Base-by-base conservation (phyloP, 2,113 vertebrate genomes). In the Silurus meridionalis region DNA sequence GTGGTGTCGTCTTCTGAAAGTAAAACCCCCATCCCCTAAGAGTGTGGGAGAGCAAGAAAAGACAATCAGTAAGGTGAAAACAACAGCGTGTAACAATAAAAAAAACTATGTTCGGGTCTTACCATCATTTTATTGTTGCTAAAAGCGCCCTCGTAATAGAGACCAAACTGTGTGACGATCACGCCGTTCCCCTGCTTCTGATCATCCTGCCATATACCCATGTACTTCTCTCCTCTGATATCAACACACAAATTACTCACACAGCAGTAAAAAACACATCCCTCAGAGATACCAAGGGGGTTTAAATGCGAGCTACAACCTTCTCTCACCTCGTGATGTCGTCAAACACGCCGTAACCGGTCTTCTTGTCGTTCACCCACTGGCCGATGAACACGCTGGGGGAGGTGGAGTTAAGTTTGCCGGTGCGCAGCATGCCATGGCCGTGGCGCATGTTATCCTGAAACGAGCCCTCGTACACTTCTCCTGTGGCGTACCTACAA, bases 311-410 rank as follows among this genome's bases (percentile, higher is more conserved):
- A 13, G 52, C 69, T 48, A 50, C 6, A 1, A 8, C 21, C 9
- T 52, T 87, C 0, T 89, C 63, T 63, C 94, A 99, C 98, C 97
- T 97, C 23, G 97, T 99, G 93, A 99, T 99, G 88, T 99, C 97
- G 87, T 99, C 98, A 83, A 97, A 98, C 82, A 99, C 97, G 8
- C 98, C 98, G 55, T 99, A 99, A 80, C 98, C 97, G 6, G 95
- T 95, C 91, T 98, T 99, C 94, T 96, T 98, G 95, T 99, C 98
- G 89, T 96, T 94, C 50, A 96, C 91, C 98, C 98, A 99, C 63
- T 97, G 98, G 57, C 98, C 98, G 83, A 99, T 99, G 93, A 99
- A 99, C 93, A 99, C 98, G 37, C 97, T 99, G 80, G 98, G 97
- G 53, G 96, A 98, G 52, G 96, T 96, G 9, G 97, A 98, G 84